These are phyloP conservation scores for Paramacrobiotus metropolitanus DNA, from an alignment of 1,140 invertebrate genomes.

Conservation along the genomic window DNA sequence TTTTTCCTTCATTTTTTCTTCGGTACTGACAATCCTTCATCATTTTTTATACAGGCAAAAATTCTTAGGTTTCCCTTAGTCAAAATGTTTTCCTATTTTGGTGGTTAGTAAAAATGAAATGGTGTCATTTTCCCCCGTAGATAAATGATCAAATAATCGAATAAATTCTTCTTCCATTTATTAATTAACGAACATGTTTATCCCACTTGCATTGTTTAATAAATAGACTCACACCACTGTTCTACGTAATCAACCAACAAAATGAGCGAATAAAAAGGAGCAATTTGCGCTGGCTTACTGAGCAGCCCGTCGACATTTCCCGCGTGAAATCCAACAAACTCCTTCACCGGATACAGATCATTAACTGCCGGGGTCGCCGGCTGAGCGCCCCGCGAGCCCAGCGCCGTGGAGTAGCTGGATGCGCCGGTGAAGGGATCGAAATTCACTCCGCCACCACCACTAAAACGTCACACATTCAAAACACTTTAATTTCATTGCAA, in stretches of 20 bases:
- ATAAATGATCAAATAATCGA: no score
- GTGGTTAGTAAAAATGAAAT: no score
- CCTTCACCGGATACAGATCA: conserved; percentile 26
- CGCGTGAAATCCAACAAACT: conserved; percentile 36
- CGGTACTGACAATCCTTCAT: no score
- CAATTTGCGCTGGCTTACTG: conserved; percentile 23
- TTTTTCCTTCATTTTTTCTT: no score
- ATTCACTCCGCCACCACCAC: conserved; percentile 1
- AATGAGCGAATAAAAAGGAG: conserved; percentile 20
- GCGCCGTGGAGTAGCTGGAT: conserved; percentile 38
- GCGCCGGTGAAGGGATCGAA: conserved; percentile 32
- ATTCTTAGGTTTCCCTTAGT: no score
- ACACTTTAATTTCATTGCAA: no score
- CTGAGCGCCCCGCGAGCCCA: conserved; percentile 3
- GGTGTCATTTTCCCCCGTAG: no score
- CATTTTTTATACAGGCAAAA: no score
- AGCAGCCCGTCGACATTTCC: conserved; percentile 34
- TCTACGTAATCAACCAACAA: conserved; percentile 10
- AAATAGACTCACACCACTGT: conserved; percentile 10
- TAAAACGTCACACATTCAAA: no score
- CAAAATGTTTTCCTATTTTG: no score
- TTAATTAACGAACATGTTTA: no score
- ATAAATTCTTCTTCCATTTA: no score
- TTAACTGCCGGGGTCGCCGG: background rate
- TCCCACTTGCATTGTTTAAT: conserved; percentile 12